Evolutionary conservation across 2,113 vertebrate genomes (phyloP), one percentile per base, ranked within the genome.

Genomic region (Ophthalmotilapia sp.): DNA sequence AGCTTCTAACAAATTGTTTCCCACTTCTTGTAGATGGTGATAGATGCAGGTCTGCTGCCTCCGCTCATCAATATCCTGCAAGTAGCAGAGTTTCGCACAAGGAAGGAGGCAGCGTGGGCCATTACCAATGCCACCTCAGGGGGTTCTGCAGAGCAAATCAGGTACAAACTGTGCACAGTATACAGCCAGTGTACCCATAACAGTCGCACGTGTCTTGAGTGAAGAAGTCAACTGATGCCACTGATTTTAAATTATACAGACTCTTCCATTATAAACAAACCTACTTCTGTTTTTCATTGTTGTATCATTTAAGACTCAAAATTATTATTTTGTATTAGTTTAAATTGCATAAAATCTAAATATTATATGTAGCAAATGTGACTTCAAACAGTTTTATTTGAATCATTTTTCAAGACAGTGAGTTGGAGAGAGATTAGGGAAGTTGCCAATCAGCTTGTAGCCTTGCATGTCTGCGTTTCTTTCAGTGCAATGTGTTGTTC

Each of bases 111-210:
- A 6, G 98, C 98, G 2, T 99, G 98, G 98, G 98, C 98, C 58
- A 99, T 99, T 86, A 99, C 98, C 93, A 99, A 99, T 36, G 98
- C 98, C 65, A 99, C 98, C 7, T 99, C 98, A 0, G 98, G 98
- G 80, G 98, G 98, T 80, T 99, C 98, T 82, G 95, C 97, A 3
- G 98, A 99, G 92, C 98, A 99, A 92, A 99, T 99, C 91, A 97
- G 98, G 95, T 96, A 23, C 40, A 40, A 77, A 9, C 23, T 47
- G 40, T 31, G 3, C 7, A 75, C 11, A 75, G 4, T 29, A 11
- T 21, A 6, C 2, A 65, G n/a, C 33, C 40, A 17, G 21, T 33
- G 13, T 26, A 19, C 19, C 5, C 40, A 49, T n/a, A 26, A 15
- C 8, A 51, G 5, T 15, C 17, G 4, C 8, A 4, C 5, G 4